These are phyloP conservation scores for Stomatorhinus walkeri DNA, from an alignment of 2,797 vertebrate species.

Conservation along the genomic window DNA sequence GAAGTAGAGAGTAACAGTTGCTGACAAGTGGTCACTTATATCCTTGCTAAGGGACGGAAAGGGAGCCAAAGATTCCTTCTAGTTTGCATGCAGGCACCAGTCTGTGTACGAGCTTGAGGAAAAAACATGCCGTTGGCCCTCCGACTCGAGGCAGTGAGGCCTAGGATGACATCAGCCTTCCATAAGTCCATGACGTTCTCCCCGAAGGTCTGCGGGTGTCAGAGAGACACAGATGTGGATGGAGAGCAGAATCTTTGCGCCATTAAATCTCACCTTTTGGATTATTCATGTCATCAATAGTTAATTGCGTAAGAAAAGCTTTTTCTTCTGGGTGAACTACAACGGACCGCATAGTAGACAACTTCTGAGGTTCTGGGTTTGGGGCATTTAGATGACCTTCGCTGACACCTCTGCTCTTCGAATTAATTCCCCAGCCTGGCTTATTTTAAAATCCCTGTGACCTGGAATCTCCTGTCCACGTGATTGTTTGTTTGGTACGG, in stretches of 20 bases:
- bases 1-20: background rate
- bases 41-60: background rate
- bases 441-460: background rate
- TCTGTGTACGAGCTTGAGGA: background rate
- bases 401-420: background rate
- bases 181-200: background rate
- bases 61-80: background rate
- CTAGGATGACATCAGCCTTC: background rate
- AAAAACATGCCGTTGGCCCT: background rate
- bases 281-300: conserved; percentile 35
- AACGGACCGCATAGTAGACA: background rate
- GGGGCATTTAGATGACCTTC: background rate
- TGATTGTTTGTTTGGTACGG: background rate
- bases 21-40: background rate
- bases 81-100: background rate
- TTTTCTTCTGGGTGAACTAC: conserved; percentile 9
- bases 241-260: background rate
- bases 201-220: background rate
- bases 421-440: conserved; percentile 9
- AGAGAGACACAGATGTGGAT: background rate
- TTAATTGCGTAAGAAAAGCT: conserved; percentile 23
- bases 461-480: conserved; percentile 4
- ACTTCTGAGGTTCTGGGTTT: background rate
- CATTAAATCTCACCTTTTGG: conserved; percentile 28
- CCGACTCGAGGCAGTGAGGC: background rate